Base-by-base conservation (phyloP, 2,888 invertebrate species). In the Didymodactylos carnosus region DNA sequence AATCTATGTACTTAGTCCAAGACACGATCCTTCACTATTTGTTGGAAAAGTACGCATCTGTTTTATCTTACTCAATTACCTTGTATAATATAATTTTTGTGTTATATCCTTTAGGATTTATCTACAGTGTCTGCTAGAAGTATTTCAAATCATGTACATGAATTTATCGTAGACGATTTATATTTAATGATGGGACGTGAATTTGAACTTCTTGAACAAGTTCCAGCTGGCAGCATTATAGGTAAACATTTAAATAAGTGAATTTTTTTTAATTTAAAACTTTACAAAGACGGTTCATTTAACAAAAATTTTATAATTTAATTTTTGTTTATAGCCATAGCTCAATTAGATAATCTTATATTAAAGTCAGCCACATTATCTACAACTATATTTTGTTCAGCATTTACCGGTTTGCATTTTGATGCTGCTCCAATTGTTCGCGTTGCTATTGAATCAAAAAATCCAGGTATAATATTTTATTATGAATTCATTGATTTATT, bases 181-280 rank as follows among this genome's bases (percentile, higher is more conserved):
- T 98, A 91, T 81, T 85, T 94, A 78, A 86, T 97, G 76, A 92
- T 95, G 90, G 98, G 97, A 11, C 87, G 92, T 78, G 95, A 97
- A 79, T 82, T 95, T 73, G 89, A 91, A 82, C 81, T 85, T 0
- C 86, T 94, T 46, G 88, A 89, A 39, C 87, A 88, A 80, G 90
- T 91, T 1, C 88, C 90, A 4, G 91, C 93, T 62, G 97, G 97
- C 10, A 94, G 92, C 83, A 89, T 97, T 76, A 87, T 94, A 76
- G 62, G 62, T 62, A 62, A 11, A 35, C 90, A 90, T 88, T 80
- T 75, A 77, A 73, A 16, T 29, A 0, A 23, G 13, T 19, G n/a
- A n/a, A 40, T 23, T 16, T 53, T 43, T 25, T 25, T 23, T 29
- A 4, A 53, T 14, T 62, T 39, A 13, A 40, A 27, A 73, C 39